Evolutionary conservation across 1,140 invertebrate genomes (phyloP).

Genomic region (Doryteuthis pealeii): DNA sequence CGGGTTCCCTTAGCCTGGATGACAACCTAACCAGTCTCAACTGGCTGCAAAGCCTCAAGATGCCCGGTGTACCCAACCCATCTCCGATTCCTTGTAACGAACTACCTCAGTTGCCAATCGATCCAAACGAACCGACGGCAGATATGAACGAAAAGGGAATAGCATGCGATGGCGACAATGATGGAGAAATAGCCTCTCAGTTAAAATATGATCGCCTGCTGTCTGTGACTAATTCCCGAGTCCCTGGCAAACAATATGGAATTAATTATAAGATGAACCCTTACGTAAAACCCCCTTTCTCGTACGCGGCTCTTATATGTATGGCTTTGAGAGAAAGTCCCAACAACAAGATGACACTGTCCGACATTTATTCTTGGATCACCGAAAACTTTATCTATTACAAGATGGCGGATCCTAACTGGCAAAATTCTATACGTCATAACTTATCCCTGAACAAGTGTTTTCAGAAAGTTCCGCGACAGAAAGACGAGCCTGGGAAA

Average conservation of each 20-base stretch:
- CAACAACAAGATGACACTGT: slow-evolving; percentile 87
- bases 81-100: slow-evolving; percentile 70
- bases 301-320: slow-evolving; percentile 87
- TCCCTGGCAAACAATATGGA: not conserved
- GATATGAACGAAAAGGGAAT: not conserved
- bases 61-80: slow-evolving; percentile 72
- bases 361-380: slow-evolving; percentile 90
- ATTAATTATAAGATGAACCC: slow-evolving; percentile 77
- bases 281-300: slow-evolving; percentile 86
- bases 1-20: slow-evolving; percentile 52
- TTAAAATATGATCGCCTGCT: slow-evolving; percentile 22
- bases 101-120: slow-evolving; percentile 26
- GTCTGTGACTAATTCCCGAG: not conserved
- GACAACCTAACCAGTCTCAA: slow-evolving; percentile 77
- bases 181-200: slow-evolving; percentile 21
- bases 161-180: no score
- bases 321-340: slow-evolving; percentile 88
- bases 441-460: slow-evolving; percentile 91
- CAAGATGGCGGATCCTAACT: slow-evolving; percentile 81
- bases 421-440: slow-evolving; percentile 94
- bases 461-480: slow-evolving; percentile 85
- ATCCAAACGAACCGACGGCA: slow-evolving; percentile 9
- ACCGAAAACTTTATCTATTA: slow-evolving; percentile 87
- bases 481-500: slow-evolving; percentile 89
- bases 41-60: slow-evolving; percentile 85